Conservation (phyloP, 2,797 vertebrate genomes). For the Periparus ater region DNA sequence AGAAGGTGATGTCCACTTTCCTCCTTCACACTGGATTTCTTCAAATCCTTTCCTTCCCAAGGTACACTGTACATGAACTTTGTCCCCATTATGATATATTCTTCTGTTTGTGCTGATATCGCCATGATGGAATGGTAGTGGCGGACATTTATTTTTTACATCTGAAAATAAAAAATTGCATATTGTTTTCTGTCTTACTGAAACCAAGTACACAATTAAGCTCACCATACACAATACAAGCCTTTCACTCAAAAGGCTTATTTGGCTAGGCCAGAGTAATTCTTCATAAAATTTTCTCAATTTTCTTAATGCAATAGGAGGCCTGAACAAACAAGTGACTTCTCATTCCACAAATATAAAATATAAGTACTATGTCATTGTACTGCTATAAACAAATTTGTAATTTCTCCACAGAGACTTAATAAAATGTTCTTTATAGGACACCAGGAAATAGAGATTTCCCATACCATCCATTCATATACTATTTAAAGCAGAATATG, state of each 20-base stretch:
- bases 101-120: background rate
- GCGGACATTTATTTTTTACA: slow-evolving; percentile 74
- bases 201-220: background rate
- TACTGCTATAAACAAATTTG: background rate
- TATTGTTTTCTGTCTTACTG: background rate
- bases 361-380: background rate
- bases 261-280: background rate
- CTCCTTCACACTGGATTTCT: slow-evolving; percentile 75
- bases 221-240: background rate
- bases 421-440: background rate
- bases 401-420: background rate
- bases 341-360: background rate
- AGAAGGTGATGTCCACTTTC: slow-evolving; percentile 77
- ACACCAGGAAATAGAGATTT: background rate
- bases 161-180: slow-evolving; percentile 22
- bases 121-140: slow-evolving; percentile 68
- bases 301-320: background rate
- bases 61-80: slow-evolving; percentile 58
- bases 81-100: slow-evolving; percentile 61
- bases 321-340: background rate
- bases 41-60: slow-evolving; percentile 55
- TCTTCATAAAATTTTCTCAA: background rate
- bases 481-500: background rate
- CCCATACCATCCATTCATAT: background rate
- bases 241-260: background rate